Evolutionary conservation across 2,113 vertebrate species (phyloP).

Genomic region (Xenotilapia caudafasciata): DNA sequence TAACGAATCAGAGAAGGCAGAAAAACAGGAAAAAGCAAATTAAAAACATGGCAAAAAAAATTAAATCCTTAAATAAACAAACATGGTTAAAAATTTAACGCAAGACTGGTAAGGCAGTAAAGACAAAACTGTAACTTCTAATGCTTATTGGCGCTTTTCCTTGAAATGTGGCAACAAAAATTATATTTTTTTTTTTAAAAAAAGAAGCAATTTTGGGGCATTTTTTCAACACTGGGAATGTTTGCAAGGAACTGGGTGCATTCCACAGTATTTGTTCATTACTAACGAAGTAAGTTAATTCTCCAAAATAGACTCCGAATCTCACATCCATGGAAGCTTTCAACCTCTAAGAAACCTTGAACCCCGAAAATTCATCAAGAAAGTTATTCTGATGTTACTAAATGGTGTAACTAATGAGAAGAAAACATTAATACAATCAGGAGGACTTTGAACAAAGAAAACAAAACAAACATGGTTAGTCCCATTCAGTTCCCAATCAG

Average conservation of each 20-base stretch:
- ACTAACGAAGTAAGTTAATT: neutral
- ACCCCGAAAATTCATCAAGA: neutral
- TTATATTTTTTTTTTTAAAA: rapidly evolving
- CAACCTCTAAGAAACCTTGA: neutral
- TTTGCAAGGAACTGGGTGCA: neutral
- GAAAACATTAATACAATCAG: neutral
- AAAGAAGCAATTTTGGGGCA: rapidly evolving
- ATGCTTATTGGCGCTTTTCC: neutral
- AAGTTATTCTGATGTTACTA: neutral
- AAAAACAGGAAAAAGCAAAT: neutral
- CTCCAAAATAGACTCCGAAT: rapidly evolving
- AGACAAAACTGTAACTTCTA: neutral
- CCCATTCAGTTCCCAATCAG: neutral
- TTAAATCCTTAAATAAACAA: neutral
- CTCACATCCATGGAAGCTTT: neutral
- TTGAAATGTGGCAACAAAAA: neutral
- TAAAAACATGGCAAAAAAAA: neutral
- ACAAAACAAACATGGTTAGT: neutral
- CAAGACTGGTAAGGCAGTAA: neutral
- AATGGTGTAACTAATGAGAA: neutral
- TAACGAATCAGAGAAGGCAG: neutral
- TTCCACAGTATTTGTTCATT: neutral
- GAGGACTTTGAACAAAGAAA: neutral
- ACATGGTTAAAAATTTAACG: rapidly evolving
- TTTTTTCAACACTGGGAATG: neutral